These are phyloP conservation scores for Urocyon cinereoargenteus DNA, from an alignment of 2,797 vertebrate species.

Conservation along the genomic window DNA sequence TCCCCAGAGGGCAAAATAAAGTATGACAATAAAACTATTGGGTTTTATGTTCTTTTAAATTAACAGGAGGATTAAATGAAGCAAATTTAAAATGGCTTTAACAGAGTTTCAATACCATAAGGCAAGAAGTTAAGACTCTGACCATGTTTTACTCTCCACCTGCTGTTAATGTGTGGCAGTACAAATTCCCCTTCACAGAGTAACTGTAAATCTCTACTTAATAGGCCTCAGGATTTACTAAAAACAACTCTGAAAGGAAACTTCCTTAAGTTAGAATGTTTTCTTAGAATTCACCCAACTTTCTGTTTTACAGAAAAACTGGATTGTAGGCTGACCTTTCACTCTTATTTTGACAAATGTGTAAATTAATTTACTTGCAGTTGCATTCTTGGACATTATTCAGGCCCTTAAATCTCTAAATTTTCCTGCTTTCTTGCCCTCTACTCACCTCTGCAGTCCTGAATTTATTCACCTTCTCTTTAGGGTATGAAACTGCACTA, in stretches of 20 bases:
- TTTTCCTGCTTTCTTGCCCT: not conserved
- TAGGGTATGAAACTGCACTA: not conserved
- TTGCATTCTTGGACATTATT: not conserved
- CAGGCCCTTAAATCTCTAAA: not conserved
- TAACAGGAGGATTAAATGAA: slow-evolving; percentile 65
- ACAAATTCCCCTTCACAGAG: slow-evolving; percentile 5
- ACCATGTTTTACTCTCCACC: slow-evolving; percentile 45
- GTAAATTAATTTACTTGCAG: not conserved
- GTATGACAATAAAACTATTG: slow-evolving; percentile 30
- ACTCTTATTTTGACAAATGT: slow-evolving; percentile 47
- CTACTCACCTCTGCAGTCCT: not conserved
- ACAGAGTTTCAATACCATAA: slow-evolving; percentile 62
- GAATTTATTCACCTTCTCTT: slow-evolving; percentile 25
- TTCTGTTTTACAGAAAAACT: slow-evolving; percentile 41
- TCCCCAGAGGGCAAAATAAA: slow-evolving; percentile 54
- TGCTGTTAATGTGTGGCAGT: slow-evolving; percentile 22
- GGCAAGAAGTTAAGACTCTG: not conserved
- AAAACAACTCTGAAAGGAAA: slow-evolving; percentile 5
- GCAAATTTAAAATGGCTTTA: slow-evolving; percentile 69
- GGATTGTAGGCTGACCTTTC: slow-evolving; percentile 1
- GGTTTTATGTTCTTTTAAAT: slow-evolving; percentile 71
- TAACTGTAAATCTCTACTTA: slow-evolving; percentile 61
- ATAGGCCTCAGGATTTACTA: not conserved
- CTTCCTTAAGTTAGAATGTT: not conserved
- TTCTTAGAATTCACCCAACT: not conserved